phyloP scores from a whole-genome alignment of 1,140 invertebrate species.

The Aphaenogaster ashmeadi region DNA sequence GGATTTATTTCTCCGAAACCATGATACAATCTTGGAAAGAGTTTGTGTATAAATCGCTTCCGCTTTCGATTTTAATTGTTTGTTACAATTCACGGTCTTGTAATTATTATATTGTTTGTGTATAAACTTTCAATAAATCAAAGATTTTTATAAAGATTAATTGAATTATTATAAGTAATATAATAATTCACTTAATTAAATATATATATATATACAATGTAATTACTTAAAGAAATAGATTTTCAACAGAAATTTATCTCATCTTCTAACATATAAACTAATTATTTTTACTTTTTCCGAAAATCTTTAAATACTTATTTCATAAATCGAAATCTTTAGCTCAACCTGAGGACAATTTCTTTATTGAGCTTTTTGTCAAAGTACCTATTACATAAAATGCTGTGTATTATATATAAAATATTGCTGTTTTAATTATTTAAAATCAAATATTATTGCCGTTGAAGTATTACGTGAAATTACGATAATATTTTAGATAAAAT shows the following conservation, averaged over 20 bases:
- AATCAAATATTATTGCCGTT: neutral
- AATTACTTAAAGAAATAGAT: conserved; percentile 2
- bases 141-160: neutral
- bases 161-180: conserved; percentile 7
- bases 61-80: no score
- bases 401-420: neutral
- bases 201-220: neutral
- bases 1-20: neutral
- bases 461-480: neutral
- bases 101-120: no score
- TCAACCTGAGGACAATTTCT: neutral
- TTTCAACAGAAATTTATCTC: neutral
- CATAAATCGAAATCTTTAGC: neutral
- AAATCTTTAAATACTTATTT: neutral
- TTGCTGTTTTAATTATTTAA: neutral
- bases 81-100: no score
- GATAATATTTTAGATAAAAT: neutral
- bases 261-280: neutral
- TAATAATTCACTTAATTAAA: conserved; percentile 8
- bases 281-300: neutral
- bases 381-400: neutral
- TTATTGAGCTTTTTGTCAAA: neutral
- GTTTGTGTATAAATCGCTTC: neutral
- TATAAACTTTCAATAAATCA: neutral
- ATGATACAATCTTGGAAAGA: neutral